Percentiles rank a stretch among this genome's conserved stretches.
Evolutionary conservation across 2,113 vertebrate species (phyloP).

Genomic region (Hippolais icterina): DNA sequence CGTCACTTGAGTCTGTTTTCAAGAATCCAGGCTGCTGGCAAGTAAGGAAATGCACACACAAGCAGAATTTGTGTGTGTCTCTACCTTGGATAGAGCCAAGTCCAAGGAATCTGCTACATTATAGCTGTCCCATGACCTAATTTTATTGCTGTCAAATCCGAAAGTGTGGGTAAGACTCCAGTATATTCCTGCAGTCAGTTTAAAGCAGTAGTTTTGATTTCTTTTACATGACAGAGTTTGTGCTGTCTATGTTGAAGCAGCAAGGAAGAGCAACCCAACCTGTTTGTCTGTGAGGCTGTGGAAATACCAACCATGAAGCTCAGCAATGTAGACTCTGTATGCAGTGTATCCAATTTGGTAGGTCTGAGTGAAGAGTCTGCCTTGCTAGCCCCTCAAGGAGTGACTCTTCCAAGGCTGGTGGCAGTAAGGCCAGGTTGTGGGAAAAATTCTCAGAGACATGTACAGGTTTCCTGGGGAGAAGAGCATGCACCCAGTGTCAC

Average conservation of each 20-base stretch:
- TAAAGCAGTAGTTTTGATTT: neutral
- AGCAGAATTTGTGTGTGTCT: neutral
- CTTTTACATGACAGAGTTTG: neutral
- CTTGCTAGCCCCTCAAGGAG: neutral
- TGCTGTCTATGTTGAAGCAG: neutral
- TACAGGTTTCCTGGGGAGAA: neutral
- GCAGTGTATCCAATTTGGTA: neutral
- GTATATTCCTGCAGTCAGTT: neutral
- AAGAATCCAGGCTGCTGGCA: neutral
- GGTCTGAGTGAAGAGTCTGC: neutral
- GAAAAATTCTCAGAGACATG: too few relatives aligned
- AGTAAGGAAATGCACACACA: neutral
- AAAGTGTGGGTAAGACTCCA: neutral
- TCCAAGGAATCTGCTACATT: conserved; percentile 17
- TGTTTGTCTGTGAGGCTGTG: neutral
- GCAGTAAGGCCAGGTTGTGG: neutral
- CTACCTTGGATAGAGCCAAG: neutral
- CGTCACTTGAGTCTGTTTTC: neutral
- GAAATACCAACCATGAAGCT: neutral
- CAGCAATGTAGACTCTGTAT: neutral
- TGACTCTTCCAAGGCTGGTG: neutral
- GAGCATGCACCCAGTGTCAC: accelerated
- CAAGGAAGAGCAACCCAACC: neutral
- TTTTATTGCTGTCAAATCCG: neutral
- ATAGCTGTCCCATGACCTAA: neutral